phyloP scores from a whole-genome alignment of 2,888 invertebrate genomes.

The Tillus elongatus region DNA sequence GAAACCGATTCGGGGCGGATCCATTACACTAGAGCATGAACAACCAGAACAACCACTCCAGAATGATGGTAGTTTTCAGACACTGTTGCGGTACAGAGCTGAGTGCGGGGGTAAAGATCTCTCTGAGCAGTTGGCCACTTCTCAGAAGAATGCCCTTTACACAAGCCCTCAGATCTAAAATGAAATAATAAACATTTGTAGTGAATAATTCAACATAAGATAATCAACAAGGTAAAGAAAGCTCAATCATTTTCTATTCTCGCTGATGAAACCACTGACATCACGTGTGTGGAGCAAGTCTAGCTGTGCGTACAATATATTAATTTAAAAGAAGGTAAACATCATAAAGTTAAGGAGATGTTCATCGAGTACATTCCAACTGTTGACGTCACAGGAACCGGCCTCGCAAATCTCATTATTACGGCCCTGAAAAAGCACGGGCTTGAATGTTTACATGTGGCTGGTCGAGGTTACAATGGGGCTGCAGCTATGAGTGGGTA shows the following conservation, averaged over 20 bases:
- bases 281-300: slow-evolving; percentile 16
- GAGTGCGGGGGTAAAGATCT: slow-evolving; percentile 14
- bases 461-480: slow-evolving; percentile 18
- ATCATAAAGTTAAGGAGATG: slow-evolving; percentile 19
- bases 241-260: slow-evolving; percentile 18
- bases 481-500: too few relatives aligned
- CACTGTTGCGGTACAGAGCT: slow-evolving; percentile 13
- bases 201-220: too few relatives aligned
- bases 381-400: too few relatives aligned
- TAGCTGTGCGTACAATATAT: slow-evolving; percentile 8
- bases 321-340: slow-evolving; percentile 12
- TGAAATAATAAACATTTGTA: too few relatives aligned
- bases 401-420: slow-evolving; percentile 16
- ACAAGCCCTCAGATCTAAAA: slow-evolving; percentile 15
- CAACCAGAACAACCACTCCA: too few relatives aligned
- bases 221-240: slow-evolving; percentile 14
- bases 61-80: too few relatives aligned
- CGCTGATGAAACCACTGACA: too few relatives aligned
- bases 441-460: slow-evolving; percentile 17
- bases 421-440: slow-evolving; percentile 18
- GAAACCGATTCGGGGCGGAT: too few relatives aligned
- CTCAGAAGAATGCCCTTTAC: slow-evolving; percentile 12
- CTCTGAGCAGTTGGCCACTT: slow-evolving; percentile 15
- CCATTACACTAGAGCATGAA: too few relatives aligned
- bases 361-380: too few relatives aligned